Evolutionary conservation across 2,888 invertebrate genomes (phyloP).

Genomic region (Phrixothrix hirtus): DNA sequence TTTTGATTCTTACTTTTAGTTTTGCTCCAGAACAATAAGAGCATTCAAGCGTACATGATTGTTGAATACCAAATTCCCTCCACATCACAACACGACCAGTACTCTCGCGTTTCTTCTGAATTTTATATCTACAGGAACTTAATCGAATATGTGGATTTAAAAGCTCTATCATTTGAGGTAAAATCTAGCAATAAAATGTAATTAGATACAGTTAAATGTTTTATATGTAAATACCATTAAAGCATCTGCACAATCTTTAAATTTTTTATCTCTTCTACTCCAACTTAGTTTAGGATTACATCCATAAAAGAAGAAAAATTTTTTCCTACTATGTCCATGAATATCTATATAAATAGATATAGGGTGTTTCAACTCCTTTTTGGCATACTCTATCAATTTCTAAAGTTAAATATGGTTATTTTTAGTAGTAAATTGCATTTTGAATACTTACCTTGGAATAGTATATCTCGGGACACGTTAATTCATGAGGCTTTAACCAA

Average conservation of each 20-base stretch:
- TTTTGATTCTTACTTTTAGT: constrained; percentile 35
- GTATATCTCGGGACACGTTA: constrained; percentile 80
- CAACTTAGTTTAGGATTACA: constrained; percentile 73
- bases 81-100: constrained; percentile 85
- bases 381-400: constrained; percentile 38
- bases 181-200: constrained; percentile 25
- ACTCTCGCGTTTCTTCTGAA: constrained; percentile 77
- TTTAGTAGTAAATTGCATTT: background rate
- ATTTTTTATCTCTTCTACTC: constrained; percentile 61
- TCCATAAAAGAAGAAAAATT: constrained; percentile 85
- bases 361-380: constrained; percentile 33
- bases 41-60: constrained; percentile 84
- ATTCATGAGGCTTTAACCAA: constrained; percentile 77
- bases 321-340: constrained; percentile 82
- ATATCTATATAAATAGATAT: constrained; percentile 67
- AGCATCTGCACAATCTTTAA: constrained; percentile 31
- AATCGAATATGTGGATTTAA: constrained; percentile 35
- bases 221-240: constrained; percentile 36
- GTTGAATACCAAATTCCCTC: constrained; percentile 77
- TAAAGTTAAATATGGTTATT: constrained; percentile 17
- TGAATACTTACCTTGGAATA: constrained; percentile 69
- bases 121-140: constrained; percentile 60
- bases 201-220: constrained; percentile 14
- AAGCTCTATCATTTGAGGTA: constrained; percentile 33
- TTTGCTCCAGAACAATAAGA: constrained; percentile 67